These are phyloP conservation scores for Phalloptychus januarius DNA, from an alignment of 2,797 vertebrate genomes.

Conservation along the genomic window DNA sequence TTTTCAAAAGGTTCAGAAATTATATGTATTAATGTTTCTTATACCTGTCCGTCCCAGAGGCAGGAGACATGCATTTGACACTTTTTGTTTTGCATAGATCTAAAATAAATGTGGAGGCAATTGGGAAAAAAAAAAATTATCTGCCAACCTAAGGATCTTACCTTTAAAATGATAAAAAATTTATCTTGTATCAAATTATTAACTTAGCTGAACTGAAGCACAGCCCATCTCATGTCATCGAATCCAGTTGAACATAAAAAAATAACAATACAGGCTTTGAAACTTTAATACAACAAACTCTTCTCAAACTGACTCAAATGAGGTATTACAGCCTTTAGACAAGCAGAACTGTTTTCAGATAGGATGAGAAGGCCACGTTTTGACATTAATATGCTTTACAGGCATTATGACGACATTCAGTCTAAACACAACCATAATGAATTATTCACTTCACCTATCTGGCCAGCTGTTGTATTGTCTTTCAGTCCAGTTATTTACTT, in stretches of 20 bases:
- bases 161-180: slow-evolving; percentile 1
- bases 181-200: background rate
- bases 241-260: slow-evolving; percentile 20
- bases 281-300: slow-evolving; percentile 5
- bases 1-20: slow-evolving; percentile 33
- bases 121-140: slow-evolving; percentile 16
- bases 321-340: slow-evolving; percentile 16
- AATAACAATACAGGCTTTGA: background rate
- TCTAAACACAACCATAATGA: background rate
- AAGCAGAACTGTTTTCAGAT: slow-evolving; percentile 7
- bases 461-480: slow-evolving; percentile 5
- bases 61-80: background rate
- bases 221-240: slow-evolving; percentile 5
- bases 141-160: background rate
- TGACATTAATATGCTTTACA: background rate
- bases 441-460: background rate
- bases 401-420: slow-evolving; percentile 1
- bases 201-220: slow-evolving; percentile 1
- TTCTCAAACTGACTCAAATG: slow-evolving; percentile 9
- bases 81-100: slow-evolving; percentile 41
- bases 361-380: slow-evolving; percentile 11
- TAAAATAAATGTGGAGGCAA: background rate
- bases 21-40: background rate
- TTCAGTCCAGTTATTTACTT: slow-evolving; percentile 24
- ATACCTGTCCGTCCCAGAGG: background rate